Evolutionary conservation across 1,140 invertebrate species (phyloP).

Genomic region (Drosophila cardini): DNA sequence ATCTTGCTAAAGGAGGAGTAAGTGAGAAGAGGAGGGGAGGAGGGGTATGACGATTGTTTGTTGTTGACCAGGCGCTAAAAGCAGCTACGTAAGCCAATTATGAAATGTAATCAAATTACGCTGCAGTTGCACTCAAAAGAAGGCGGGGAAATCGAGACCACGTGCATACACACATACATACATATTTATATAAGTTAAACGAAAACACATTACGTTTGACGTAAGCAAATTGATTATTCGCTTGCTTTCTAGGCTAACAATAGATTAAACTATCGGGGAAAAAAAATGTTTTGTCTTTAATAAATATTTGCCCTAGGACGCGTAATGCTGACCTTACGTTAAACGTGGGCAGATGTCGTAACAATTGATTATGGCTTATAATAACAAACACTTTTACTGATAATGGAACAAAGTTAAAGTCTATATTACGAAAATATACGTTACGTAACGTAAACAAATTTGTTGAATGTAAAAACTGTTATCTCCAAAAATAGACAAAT

Average conservation of each 20-base stretch:
- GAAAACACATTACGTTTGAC: neutral
- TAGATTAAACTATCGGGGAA: too few species aligned
- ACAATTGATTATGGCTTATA: neutral
- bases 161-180: neutral
- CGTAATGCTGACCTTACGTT: neutral
- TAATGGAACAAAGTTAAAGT: too few species aligned
- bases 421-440: neutral
- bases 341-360: neutral
- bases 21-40: neutral
- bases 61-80: slow-evolving; percentile 13
- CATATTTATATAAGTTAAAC: neutral
- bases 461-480: too few species aligned
- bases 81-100: slow-evolving; percentile 64
- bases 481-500: too few species aligned
- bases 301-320: too few species aligned
- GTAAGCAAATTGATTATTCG: slow-evolving; percentile 6
- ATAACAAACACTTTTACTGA: neutral
- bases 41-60: neutral
- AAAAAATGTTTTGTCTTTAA: too few species aligned
- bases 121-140: neutral
- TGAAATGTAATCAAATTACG: slow-evolving; percentile 66
- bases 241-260: too few species aligned
- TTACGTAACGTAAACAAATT: neutral
- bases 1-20: neutral
- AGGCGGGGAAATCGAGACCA: too few species aligned